phyloP scores from a whole-genome alignment of 2,797 vertebrate species.

The Telmatherina bonti region DNA sequence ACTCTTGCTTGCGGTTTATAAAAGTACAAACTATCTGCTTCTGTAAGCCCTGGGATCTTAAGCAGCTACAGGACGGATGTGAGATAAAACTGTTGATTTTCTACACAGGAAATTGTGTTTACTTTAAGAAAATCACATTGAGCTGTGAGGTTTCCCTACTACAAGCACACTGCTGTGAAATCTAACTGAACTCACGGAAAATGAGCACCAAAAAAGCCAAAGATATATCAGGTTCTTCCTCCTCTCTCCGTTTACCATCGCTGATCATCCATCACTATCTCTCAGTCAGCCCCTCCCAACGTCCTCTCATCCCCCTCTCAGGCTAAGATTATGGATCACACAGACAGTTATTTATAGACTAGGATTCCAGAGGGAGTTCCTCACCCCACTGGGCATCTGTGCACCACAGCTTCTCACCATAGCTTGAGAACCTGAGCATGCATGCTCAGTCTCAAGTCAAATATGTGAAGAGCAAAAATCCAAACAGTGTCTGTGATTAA shows the following conservation, averaged over 20 bases:
- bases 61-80: constrained; percentile 19
- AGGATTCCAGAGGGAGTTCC: constrained; percentile 67
- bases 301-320: constrained; percentile 24
- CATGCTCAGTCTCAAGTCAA: constrained; percentile 18
- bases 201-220: constrained; percentile 19
- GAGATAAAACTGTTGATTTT: constrained; percentile 50
- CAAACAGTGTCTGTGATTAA: constrained; percentile 4
- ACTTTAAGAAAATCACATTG: constrained; percentile 35
- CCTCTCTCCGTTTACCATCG: constrained; percentile 28
- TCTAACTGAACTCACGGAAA: constrained; percentile 21
- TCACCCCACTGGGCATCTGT: constrained; percentile 54
- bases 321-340: constrained; percentile 66
- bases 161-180: constrained; percentile 26
- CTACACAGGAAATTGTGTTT: constrained; percentile 50
- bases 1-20: background rate
- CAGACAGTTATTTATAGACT: constrained; percentile 72
- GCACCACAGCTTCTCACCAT: constrained; percentile 11
- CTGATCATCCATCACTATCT: constrained; percentile 38
- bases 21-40: constrained; percentile 4
- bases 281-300: constrained; percentile 13
- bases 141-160: constrained; percentile 20
- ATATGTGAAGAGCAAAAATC: constrained; percentile 4
- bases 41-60: background rate
- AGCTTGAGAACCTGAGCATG: constrained; percentile 5
- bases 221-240: constrained; percentile 29